These are phyloP conservation scores for Tiphia femorata DNA, from an alignment of 2,888 invertebrate genomes.

Conservation along the genomic window DNA sequence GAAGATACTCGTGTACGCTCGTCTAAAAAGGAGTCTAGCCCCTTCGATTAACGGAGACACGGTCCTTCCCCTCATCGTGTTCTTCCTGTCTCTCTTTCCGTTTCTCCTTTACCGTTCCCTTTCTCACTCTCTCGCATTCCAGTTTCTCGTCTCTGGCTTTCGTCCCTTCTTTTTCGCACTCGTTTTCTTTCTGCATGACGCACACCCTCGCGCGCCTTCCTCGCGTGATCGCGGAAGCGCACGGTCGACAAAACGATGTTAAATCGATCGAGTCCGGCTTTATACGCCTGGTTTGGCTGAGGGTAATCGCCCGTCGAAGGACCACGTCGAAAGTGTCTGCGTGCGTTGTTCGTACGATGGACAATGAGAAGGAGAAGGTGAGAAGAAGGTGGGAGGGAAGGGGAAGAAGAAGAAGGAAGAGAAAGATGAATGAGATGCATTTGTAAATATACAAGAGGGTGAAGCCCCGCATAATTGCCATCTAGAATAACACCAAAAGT, in stretches of 20 bases:
- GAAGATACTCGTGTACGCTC: constrained; percentile 22
- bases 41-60: constrained; percentile 28
- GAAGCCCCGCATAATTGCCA: no score
- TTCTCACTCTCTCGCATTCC: background rate
- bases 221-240: constrained; percentile 10
- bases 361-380: background rate
- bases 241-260: constrained; percentile 28
- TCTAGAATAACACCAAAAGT: no score
- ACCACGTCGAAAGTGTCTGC: constrained; percentile 24
- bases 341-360: constrained; percentile 8
- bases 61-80: constrained; percentile 1
- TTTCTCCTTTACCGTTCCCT: background rate
- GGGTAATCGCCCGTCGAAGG: background rate
- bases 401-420: no score
- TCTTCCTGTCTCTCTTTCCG: no score
- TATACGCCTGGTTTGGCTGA: background rate
- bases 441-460: no score
- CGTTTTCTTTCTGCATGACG: background rate
- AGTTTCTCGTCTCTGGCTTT: no score
- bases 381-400: no score
- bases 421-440: no score
- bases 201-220: no score
- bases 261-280: constrained; percentile 42
- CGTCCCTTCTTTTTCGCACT: background rate
- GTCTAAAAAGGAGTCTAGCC: constrained; percentile 29